A percentile compares a stretch with the other conserved stretches of the same genome.
Evolutionary conservation across 35 echinoderm and acorn worm species (phyloP).

Genomic region (Apostichopus parvimensis): DNA sequence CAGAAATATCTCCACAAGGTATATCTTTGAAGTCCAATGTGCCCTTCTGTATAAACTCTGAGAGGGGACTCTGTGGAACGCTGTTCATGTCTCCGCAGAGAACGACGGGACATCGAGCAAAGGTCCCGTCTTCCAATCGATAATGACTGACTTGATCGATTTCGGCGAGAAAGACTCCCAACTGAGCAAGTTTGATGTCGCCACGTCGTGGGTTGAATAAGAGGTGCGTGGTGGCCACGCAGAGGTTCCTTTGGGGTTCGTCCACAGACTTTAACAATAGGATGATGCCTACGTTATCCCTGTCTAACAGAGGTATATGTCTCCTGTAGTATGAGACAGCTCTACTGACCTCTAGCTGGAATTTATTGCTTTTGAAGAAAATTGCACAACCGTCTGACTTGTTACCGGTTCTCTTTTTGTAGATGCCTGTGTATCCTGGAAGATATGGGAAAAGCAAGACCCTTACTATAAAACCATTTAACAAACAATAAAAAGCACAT

Average conservation of each 20-base stretch:
- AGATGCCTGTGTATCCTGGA: slow-evolving; percentile 77
- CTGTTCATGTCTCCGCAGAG: slow-evolving; percentile 98
- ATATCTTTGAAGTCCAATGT: slow-evolving; percentile 58
- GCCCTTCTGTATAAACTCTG: slow-evolving; percentile 68
- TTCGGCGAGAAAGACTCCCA: slow-evolving; percentile 86
- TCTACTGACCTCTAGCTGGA: slow-evolving; percentile 39
- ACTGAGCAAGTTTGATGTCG: slow-evolving; percentile 93
- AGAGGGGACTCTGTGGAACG: slow-evolving; percentile 69
- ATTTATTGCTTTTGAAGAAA: slow-evolving; percentile 66
- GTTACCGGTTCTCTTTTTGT: slow-evolving; percentile 82
- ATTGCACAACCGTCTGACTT: slow-evolving; percentile 93
- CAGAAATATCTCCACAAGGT: slow-evolving; percentile 64
- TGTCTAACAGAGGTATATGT: slow-evolving; percentile 61
- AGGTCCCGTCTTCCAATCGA: not conserved
- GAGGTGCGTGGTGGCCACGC: slow-evolving; percentile 93
- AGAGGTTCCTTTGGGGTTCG: slow-evolving; percentile 55
- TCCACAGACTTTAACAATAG: slow-evolving; percentile 55
- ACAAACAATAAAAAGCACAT: too few relatives aligned
- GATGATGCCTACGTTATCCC: slow-evolving; percentile 90
- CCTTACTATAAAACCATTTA: too few relatives aligned
- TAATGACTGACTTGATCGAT: slow-evolving; percentile 74
- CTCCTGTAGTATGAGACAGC: slow-evolving; percentile 59
- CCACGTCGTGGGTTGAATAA: slow-evolving; percentile 91
- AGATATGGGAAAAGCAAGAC: not conserved
- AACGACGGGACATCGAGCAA: slow-evolving; percentile 67